Evolutionary conservation across 2,113 vertebrate genomes (phyloP).

Genomic region (Rhizomys pruinosus): DNA sequence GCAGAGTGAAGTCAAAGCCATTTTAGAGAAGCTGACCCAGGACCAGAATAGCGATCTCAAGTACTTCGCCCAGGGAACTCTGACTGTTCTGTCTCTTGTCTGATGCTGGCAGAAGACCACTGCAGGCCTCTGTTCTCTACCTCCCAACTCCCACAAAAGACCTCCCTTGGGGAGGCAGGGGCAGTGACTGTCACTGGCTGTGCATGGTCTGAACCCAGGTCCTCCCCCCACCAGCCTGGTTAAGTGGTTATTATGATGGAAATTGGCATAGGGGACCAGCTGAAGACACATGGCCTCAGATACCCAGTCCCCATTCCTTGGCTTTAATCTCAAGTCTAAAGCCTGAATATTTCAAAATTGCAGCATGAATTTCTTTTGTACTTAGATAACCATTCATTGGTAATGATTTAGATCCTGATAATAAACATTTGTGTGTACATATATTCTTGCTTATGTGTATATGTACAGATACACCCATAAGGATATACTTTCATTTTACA

Average conservation of each 20-base stretch:
- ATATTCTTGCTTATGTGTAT: not conserved
- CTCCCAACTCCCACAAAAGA: no score
- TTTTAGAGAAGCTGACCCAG: no score
- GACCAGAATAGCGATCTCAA: no score
- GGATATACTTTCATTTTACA: not conserved
- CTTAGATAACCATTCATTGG: not conserved
- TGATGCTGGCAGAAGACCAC: no score
- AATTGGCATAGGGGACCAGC: not conserved
- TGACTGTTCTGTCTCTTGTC: no score
- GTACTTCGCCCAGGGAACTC: no score
- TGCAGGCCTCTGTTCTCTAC: no score
- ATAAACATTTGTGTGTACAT: not conserved
- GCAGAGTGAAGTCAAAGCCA: no score
- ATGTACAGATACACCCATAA: not conserved
- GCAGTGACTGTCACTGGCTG: no score
- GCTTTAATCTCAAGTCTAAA: not conserved
- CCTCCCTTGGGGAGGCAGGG: no score
- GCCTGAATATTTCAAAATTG: not conserved
- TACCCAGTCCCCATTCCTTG: not conserved
- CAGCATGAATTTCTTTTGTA: not conserved
- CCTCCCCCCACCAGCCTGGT: no score
- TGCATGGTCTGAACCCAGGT: no score
- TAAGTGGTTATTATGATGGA: not conserved
- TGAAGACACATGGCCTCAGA: not conserved
- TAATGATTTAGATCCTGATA: not conserved